These are phyloP conservation scores for Callyntrura guangdongensis DNA, from an alignment of 2,888 invertebrate genomes.

Conservation along the genomic window DNA sequence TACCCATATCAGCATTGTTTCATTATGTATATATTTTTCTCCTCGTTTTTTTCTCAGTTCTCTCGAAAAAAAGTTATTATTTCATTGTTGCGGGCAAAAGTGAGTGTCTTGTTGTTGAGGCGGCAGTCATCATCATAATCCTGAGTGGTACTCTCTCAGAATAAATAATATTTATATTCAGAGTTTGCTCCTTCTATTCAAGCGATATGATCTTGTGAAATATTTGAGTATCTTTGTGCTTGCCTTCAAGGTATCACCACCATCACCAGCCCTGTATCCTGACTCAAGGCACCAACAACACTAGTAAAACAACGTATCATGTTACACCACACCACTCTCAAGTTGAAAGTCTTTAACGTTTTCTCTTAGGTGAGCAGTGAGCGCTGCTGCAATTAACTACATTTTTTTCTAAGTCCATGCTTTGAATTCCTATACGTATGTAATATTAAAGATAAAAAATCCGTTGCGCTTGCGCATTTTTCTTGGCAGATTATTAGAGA, in stretches of 20 bases:
- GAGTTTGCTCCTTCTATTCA: neutral
- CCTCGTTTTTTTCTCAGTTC: constrained; percentile 21
- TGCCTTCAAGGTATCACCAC: constrained; percentile 41
- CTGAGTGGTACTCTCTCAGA: neutral
- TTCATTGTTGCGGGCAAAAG: constrained; percentile 21
- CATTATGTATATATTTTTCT: constrained; percentile 26
- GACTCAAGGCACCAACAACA: neutral
- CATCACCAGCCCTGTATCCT: neutral
- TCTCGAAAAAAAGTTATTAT: constrained; percentile 13
- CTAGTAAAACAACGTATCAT: no score
- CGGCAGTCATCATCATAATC: neutral
- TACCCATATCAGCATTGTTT: constrained; percentile 35
- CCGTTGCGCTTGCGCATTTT: neutral
- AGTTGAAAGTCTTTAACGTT: constrained; percentile 8
- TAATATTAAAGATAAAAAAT: neutral
- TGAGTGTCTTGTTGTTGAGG: no score
- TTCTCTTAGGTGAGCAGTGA: neutral
- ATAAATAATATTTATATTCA: no score
- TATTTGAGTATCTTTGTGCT: constrained; percentile 9
- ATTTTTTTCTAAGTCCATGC: neutral
- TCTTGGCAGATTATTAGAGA: neutral
- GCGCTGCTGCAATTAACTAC: neutral
- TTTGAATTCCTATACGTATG: neutral
- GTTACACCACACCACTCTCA: neutral
- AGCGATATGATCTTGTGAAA: constrained; percentile 54